Evolutionary conservation across 2,888 invertebrate genomes (phyloP).

Genomic region (Unio delphinus): DNA sequence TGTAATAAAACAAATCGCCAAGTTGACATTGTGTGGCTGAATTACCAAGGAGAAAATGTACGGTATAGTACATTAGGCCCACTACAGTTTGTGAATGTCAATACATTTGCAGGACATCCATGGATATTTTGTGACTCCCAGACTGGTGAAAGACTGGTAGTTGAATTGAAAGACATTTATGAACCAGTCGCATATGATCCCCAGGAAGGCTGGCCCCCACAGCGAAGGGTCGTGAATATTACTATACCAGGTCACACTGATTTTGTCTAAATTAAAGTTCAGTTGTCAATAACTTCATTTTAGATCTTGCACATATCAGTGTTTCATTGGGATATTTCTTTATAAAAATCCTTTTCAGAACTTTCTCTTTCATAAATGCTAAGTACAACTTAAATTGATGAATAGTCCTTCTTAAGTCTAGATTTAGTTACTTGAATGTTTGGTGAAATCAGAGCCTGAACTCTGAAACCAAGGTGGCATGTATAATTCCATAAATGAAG

Average conservation of each 20-base stretch:
- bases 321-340: no score
- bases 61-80: slow-evolving; percentile 78
- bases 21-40: slow-evolving; percentile 84
- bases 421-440: background rate
- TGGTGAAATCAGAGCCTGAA: no score
- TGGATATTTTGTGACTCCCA: slow-evolving; percentile 85
- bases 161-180: slow-evolving; percentile 71
- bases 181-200: slow-evolving; percentile 45
- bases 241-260: slow-evolving; percentile 50
- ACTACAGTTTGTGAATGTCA: slow-evolving; percentile 77
- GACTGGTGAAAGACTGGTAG: slow-evolving; percentile 79
- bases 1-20: slow-evolving; percentile 76
- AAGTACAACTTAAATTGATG: background rate
- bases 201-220: slow-evolving; percentile 42
- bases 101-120: slow-evolving; percentile 86
- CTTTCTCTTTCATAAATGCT: no score
- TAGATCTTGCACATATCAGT: no score
- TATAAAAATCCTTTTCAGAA: no score
- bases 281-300: background rate
- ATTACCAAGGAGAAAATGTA: slow-evolving; percentile 79
- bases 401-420: background rate
- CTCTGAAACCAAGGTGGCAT: no score
- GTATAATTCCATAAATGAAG: no score
- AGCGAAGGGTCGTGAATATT: slow-evolving; percentile 50
- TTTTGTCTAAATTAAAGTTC: background rate